Evolutionary conservation across 1,140 invertebrate species (phyloP), one percentile per base, ranked within the genome.

Genomic region (Diabrotica virgifera): DNA sequence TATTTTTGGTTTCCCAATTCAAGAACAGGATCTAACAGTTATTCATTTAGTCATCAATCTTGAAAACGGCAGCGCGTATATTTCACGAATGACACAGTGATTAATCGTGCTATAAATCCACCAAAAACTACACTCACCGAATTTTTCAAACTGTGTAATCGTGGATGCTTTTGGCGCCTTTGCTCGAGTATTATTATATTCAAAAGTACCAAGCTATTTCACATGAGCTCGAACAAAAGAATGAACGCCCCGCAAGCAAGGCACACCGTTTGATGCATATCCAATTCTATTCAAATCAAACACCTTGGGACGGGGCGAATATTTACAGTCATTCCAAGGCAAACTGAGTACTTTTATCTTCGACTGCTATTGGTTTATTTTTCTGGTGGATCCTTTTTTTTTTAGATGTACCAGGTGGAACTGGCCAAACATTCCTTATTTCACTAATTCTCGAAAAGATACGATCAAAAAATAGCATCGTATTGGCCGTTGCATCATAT

Each of bases 141-240:
- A 56, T 77, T 76, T 66, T 74, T 75, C 59, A 11, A 62, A 35
- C 12, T 67, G 5, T 73, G 69, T 52, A 58, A 63, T 35, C 14
- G 62, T 10, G 40, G 40, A 46, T 46, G 40, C 7, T 46, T 1
- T 46, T 46, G 40, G 40, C 5, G 40, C 56, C 63, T 80, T 80
- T 71, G 77, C 76, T 63, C 62, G 66, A 62, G 79, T 75, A 58
- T 70, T 81, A 65, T 66, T 80, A 5, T 80, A 81, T 71, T 59
- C 62, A 58, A 72, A 81, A 63, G 71, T 80, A 37, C 78, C 76
- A 58, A 54, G 36, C 11, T 81, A 79, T 73, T 80, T 74, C 66
- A 78, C 73, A 68, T 81, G 77, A 75, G 59, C 13, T 50, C 37
- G 37, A 63, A 54, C 54, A 59, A 60, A 67, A 63, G 40, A 50